These are phyloP conservation scores for Drosophila meridionalis DNA, from an alignment of 2,888 invertebrate genomes.

Conservation along the genomic window DNA sequence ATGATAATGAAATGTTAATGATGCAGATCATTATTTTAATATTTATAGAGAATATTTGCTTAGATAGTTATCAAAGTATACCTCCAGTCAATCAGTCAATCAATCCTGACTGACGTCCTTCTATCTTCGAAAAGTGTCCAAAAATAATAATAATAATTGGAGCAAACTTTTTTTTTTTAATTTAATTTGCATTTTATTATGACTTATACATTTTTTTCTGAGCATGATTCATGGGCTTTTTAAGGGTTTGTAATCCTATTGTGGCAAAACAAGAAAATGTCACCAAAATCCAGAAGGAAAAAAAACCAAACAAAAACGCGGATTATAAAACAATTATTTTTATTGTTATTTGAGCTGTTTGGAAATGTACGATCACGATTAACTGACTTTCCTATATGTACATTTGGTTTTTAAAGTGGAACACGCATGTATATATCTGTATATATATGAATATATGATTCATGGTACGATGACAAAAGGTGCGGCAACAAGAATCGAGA, in stretches of 20 bases:
- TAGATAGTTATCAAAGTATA: background rate
- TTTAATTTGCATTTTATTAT: constrained; percentile 3
- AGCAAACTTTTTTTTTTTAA: constrained; percentile 8
- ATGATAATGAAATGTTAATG: background rate
- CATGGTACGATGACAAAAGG: constrained; percentile 70
- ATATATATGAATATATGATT: constrained; percentile 54
- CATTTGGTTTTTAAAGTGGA: constrained; percentile 67
- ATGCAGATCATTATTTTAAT: background rate
- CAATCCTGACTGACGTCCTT: background rate
- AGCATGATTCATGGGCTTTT: constrained; percentile 37
- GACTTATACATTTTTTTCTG: constrained; percentile 2
- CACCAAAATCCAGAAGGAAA: constrained; percentile 28
- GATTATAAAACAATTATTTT: constrained; percentile 65
- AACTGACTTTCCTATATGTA: constrained; percentile 36
- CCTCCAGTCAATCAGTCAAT: no score
- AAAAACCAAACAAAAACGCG: constrained; percentile 8
- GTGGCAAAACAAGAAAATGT: constrained; percentile 37
- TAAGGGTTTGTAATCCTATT: constrained; percentile 37
- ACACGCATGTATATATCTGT: constrained; percentile 57
- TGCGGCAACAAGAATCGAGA: constrained; percentile 56
- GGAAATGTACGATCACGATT: constrained; percentile 37
- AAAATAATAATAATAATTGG: constrained; percentile 30
- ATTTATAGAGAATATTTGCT: background rate
- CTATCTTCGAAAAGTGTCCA: constrained; percentile 39
- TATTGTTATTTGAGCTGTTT: constrained; percentile 36